Conservation (phyloP, 2,797 vertebrate species). For the Eulemur coronatus region DNA sequence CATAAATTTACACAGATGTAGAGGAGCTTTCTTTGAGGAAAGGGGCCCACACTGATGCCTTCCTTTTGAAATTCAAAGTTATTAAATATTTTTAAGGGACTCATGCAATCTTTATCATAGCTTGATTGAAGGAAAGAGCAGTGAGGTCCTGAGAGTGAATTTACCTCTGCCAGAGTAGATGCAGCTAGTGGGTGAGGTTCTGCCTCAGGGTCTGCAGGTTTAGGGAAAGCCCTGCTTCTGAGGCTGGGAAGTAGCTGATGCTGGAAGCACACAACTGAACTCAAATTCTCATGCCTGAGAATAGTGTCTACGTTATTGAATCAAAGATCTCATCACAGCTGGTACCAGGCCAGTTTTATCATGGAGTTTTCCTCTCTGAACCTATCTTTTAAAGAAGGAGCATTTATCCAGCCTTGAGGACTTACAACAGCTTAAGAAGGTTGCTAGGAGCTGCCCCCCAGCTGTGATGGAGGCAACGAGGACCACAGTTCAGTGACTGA, state of each 20-base stretch:
- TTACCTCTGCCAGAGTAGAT: too few relatives aligned
- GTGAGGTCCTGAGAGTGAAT: background rate
- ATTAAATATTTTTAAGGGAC: background rate
- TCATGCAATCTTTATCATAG: background rate
- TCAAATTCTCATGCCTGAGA: too few relatives aligned
- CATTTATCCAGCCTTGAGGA: background rate
- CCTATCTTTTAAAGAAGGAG: background rate
- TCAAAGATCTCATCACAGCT: background rate
- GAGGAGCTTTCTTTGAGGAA: background rate
- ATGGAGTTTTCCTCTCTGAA: background rate
- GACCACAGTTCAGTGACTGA: background rate
- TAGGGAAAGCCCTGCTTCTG: background rate
- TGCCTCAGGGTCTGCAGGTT: background rate
- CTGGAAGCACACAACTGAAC: background rate
- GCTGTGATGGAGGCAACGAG: background rate
- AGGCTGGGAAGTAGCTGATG: background rate
- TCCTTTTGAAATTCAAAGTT: background rate
- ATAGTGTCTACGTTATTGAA: background rate
- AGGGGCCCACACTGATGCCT: background rate
- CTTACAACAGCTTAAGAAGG: background rate
- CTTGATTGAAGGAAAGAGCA: background rate
- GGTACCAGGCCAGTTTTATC: background rate
- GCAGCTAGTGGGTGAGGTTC: background rate
- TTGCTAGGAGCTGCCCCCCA: background rate
- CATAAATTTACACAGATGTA: background rate